Conservation (phyloP, 2,113 vertebrate species). For the Elanus axillaris region DNA sequence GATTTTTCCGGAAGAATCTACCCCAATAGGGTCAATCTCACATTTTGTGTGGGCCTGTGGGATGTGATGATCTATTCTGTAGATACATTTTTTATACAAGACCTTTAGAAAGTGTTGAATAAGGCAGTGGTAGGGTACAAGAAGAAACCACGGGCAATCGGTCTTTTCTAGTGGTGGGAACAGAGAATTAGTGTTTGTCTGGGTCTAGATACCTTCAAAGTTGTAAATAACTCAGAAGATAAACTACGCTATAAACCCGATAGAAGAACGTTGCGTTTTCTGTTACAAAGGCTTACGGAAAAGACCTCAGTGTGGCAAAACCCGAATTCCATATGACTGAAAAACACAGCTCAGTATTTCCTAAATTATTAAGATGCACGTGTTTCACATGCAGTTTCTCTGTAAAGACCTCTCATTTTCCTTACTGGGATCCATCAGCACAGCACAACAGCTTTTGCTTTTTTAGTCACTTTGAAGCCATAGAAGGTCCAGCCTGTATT, state of each 20-base stretch:
- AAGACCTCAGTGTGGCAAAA: neutral
- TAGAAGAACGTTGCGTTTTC: neutral
- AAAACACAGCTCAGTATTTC: neutral
- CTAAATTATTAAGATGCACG: neutral
- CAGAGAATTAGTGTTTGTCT: neutral
- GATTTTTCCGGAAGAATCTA: neutral
- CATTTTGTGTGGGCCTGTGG: neutral
- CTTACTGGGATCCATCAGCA: neutral
- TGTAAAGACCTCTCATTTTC: neutral
- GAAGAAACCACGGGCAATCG: neutral
- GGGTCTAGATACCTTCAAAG: neutral
- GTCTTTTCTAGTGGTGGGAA: neutral
- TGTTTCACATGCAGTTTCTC: neutral
- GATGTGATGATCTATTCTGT: neutral
- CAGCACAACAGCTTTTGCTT: neutral
- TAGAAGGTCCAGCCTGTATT: neutral
- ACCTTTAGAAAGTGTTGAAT: neutral
- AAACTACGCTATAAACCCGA: neutral
- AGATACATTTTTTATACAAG: neutral
- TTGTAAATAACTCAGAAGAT: neutral
- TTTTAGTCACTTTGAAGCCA: neutral
- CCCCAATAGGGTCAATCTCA: neutral
- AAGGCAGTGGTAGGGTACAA: neutral
- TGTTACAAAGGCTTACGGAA: neutral
- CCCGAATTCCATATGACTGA: neutral